Conservation (phyloP, 64 coral and sea anemone species). For the Montipora foliosa region DNA sequence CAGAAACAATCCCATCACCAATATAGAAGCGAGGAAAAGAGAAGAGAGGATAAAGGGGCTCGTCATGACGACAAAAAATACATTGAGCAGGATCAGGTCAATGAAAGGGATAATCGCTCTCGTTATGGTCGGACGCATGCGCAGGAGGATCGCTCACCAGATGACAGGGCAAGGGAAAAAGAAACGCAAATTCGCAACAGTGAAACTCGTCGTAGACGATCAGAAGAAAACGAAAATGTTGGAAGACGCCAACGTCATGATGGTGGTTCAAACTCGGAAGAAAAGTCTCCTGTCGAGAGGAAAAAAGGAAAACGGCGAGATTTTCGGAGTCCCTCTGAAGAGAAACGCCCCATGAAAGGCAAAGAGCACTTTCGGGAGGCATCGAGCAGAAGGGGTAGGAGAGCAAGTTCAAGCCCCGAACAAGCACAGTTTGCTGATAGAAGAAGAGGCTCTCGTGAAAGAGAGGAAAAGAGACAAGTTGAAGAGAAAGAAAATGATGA, state of each 20-base stretch:
- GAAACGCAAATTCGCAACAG: not conserved
- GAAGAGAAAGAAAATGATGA: not conserved
- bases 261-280: constrained; percentile 8
- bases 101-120: not conserved
- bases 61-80: not conserved
- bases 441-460: constrained; percentile 15
- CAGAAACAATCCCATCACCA: not conserved
- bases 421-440: not conserved
- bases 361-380: not conserved
- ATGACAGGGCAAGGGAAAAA: not conserved
- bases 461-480: not conserved
- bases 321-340: constrained; percentile 10
- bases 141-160: not conserved
- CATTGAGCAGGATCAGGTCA: not conserved
- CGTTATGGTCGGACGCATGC: not conserved
- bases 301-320: constrained; percentile 3
- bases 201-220: not conserved
- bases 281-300: not conserved
- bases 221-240: not conserved
- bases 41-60: not conserved
- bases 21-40: not conserved
- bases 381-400: not conserved
- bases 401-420: constrained; percentile 11
- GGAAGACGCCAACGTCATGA: not conserved
- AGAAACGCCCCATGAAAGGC: not conserved